Evolutionary conservation across 2,888 invertebrate species (phyloP).

Genomic region (Diarsia rubi): DNA sequence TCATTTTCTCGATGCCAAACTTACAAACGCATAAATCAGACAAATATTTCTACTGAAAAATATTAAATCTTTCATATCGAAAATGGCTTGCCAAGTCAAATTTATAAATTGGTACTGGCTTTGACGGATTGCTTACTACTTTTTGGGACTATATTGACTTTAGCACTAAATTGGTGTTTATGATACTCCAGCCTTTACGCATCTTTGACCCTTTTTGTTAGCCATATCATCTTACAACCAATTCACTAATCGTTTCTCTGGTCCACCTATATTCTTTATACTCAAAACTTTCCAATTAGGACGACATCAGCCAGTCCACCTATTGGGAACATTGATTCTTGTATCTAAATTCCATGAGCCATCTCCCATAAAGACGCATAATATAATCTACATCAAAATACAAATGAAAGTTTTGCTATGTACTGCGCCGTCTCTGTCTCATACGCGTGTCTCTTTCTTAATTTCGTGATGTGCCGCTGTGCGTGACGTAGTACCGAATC

Average conservation of each 20-base stretch:
- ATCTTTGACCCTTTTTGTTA: background rate
- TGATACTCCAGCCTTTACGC: background rate
- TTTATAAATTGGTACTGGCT: background rate
- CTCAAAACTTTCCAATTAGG: background rate
- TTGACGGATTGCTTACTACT: background rate
- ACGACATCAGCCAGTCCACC: background rate
- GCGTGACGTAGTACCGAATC: background rate
- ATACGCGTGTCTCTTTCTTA: background rate
- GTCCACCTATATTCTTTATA: background rate
- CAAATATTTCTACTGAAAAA: slow-evolving; percentile 1
- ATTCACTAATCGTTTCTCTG: background rate
- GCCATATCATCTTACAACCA: background rate
- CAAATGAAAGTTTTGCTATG: background rate
- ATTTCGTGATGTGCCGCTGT: background rate
- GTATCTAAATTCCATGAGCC: background rate
- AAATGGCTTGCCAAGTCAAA: background rate
- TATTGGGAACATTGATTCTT: background rate
- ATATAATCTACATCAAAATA: background rate
- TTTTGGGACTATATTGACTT: background rate
- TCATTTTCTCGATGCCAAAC: slow-evolving; percentile 19
- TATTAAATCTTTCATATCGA: background rate
- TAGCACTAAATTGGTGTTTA: background rate
- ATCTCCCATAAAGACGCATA: background rate
- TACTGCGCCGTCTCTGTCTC: background rate
- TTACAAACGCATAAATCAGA: background rate